These are phyloP conservation scores for Calephelis virginiensis DNA, from an alignment of 1,140 invertebrate species.

Conservation along the genomic window DNA sequence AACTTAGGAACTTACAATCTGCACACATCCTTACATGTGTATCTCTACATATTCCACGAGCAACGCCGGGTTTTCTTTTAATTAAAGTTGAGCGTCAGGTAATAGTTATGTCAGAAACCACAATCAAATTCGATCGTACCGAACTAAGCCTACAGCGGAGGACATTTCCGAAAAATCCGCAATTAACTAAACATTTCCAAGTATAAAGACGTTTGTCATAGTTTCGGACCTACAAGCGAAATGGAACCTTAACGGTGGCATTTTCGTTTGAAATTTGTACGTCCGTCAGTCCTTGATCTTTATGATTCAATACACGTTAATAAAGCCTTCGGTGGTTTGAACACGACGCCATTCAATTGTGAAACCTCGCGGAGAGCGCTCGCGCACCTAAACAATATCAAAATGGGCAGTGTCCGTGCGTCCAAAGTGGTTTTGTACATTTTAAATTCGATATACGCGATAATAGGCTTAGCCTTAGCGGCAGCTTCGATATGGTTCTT, in stretches of 20 bases:
- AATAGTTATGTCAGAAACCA: too few species aligned
- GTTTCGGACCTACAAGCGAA: background rate
- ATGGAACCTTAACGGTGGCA: background rate
- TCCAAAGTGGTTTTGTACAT: conserved; percentile 43
- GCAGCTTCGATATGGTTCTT: conserved; percentile 61
- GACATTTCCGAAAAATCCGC: background rate
- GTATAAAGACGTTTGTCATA: conserved; percentile 16
- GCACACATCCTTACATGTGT: too few species aligned
- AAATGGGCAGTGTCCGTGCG: conserved; percentile 34
- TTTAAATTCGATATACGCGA: conserved; percentile 50
- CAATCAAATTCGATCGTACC: too few species aligned
- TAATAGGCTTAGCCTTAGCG: conserved; percentile 50
- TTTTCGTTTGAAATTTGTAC: background rate
- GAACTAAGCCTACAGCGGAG: background rate
- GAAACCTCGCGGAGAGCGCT: conserved; percentile 30
- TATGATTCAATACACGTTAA: conserved; percentile 28
- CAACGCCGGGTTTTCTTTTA: too few species aligned
- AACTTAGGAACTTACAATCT: too few species aligned
- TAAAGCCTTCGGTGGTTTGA: conserved; percentile 30
- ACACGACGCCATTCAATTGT: conserved; percentile 57
- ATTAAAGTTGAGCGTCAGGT: too few species aligned
- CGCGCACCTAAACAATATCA: conserved; percentile 22
- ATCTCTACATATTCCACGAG: too few species aligned
- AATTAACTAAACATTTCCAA: conserved; percentile 8
- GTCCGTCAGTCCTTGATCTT: conserved; percentile 25